Conservation (phyloP, 2,113 vertebrate genomes). For the Gasterosteus aculeatus region DNA sequence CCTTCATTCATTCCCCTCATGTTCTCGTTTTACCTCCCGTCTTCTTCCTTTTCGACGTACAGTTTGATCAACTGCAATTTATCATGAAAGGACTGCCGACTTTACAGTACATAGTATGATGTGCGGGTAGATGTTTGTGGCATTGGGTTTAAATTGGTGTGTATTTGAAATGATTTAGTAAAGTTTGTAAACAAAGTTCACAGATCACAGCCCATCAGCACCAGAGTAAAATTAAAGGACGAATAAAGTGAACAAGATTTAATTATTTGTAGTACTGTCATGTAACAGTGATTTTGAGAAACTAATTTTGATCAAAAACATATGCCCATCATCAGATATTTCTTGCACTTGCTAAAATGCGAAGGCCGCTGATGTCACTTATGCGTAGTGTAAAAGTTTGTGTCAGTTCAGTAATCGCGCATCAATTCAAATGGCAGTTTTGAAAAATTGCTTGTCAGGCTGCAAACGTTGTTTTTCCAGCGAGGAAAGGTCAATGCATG, state of each 20-base stretch:
- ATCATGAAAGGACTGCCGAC: neutral
- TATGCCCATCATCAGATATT: neutral
- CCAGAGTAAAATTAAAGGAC: slow-evolving; percentile 7
- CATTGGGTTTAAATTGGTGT: neutral
- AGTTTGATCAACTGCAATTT: neutral
- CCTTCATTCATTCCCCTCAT: slow-evolving; percentile 14
- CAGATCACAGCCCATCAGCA: neutral
- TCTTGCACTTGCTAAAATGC: neutral
- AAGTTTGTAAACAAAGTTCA: slow-evolving; percentile 17
- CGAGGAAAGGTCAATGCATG: slow-evolving; percentile 39
- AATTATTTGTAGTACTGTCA: neutral
- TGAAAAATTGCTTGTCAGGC: slow-evolving; percentile 4
- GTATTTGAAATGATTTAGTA: slow-evolving; percentile 15
- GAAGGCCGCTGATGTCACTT: neutral
- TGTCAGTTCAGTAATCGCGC: neutral
- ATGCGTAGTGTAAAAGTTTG: neutral
- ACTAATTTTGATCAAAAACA: neutral
- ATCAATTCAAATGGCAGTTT: slow-evolving; percentile 11
- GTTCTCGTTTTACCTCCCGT: neutral
- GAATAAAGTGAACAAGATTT: neutral
- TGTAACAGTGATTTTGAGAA: neutral
- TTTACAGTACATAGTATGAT: neutral
- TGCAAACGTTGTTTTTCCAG: slow-evolving; percentile 9
- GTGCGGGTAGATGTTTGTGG: neutral
- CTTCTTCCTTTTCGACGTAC: neutral